Conservation (phyloP, 1,140 invertebrate genomes). For the Goniozus legneri region DNA sequence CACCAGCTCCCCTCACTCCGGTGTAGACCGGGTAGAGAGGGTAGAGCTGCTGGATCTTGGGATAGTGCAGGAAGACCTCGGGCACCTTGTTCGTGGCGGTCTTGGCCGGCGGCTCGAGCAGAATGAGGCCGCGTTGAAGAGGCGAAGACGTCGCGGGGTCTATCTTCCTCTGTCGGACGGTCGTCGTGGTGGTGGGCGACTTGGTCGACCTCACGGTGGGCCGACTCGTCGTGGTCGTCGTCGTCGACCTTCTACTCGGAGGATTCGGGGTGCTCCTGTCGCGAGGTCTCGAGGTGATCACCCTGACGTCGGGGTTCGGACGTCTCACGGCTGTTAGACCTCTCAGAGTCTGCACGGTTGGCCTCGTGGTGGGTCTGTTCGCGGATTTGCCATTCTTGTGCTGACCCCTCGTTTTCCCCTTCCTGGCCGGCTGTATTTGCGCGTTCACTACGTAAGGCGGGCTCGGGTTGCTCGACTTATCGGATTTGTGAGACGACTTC, state of each 20-base stretch:
- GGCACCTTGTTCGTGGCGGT: slow-evolving; percentile 58
- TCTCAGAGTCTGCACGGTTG: slow-evolving; percentile 45
- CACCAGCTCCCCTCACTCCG: slow-evolving; percentile 39
- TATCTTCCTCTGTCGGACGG: slow-evolving; percentile 20
- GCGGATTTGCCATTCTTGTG: slow-evolving; percentile 47
- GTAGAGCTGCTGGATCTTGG: slow-evolving; percentile 72
- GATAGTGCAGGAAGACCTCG: slow-evolving; percentile 69
- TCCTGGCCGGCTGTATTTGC: slow-evolving; percentile 41
- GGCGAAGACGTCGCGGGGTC: slow-evolving; percentile 20
- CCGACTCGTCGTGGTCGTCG: slow-evolving; percentile 16
- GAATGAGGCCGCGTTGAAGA: slow-evolving; percentile 40
- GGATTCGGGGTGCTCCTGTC: slow-evolving; percentile 37
- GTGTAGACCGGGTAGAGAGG: slow-evolving; percentile 61
- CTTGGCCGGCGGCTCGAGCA: slow-evolving; percentile 38
- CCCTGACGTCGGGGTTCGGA: slow-evolving; percentile 27
- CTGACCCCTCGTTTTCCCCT: slow-evolving; percentile 40
- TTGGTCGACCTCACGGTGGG: slow-evolving; percentile 17
- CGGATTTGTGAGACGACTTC: slow-evolving; percentile 43
- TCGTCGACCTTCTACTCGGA: slow-evolving; percentile 15
- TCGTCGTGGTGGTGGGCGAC: slow-evolving; percentile 6
- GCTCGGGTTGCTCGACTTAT: slow-evolving; percentile 48
- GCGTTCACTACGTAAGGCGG: slow-evolving; percentile 52
- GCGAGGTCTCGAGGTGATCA: slow-evolving; percentile 29
- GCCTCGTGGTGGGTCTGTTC: slow-evolving; percentile 40
- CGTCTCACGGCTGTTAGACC: slow-evolving; percentile 43